These are phyloP conservation scores for Dasyornis broadbenti DNA, from an alignment of 2,113 vertebrate species.

Conservation along the genomic window DNA sequence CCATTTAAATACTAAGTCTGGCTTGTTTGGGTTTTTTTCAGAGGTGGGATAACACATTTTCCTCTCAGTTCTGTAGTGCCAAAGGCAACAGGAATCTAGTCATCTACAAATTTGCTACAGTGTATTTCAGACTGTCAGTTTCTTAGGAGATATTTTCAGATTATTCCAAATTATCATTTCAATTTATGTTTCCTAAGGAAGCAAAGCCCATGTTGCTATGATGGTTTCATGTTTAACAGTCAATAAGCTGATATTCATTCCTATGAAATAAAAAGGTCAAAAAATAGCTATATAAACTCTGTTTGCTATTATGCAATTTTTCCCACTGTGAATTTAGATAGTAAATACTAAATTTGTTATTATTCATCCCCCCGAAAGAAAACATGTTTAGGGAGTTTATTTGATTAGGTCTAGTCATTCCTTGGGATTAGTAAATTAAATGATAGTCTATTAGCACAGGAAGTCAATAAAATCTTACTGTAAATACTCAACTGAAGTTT, in stretches of 20 bases:
- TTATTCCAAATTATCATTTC: background rate
- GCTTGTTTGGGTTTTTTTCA: background rate
- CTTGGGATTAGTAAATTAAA: background rate
- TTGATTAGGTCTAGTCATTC: background rate
- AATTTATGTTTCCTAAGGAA: background rate
- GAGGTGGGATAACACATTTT: background rate
- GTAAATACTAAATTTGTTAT: background rate
- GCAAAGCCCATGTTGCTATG: background rate
- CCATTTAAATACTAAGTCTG: background rate
- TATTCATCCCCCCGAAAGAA: accelerated
- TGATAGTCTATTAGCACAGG: background rate
- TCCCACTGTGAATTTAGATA: background rate
- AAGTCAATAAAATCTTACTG: background rate
- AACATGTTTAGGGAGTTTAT: background rate
- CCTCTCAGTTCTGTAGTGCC: background rate
- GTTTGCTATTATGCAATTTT: background rate
- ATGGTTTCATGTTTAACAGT: background rate
- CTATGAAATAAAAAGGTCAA: background rate
- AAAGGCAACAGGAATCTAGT: background rate
- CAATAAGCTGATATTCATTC: background rate
- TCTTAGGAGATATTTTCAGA: background rate
- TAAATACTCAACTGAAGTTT: background rate
- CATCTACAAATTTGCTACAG: background rate
- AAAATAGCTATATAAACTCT: background rate
- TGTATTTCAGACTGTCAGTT: background rate